These are phyloP conservation scores for Aptenodytes patagonicus DNA, from an alignment of 2,113 vertebrate species.

Conservation along the genomic window DNA sequence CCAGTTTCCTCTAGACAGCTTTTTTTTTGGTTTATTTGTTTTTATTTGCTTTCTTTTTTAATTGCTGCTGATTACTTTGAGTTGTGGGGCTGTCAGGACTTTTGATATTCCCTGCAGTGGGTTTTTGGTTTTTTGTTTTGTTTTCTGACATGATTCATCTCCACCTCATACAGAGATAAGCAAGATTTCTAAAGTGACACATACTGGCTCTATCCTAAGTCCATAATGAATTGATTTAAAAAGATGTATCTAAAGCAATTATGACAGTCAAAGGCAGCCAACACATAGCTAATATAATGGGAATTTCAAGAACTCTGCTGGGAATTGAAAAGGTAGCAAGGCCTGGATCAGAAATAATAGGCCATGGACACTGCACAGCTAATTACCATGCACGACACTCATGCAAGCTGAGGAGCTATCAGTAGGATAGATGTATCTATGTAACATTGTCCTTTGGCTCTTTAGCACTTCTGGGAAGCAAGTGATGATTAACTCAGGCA, in stretches of 20 bases:
- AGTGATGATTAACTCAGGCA: background rate
- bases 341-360: background rate
- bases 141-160: background rate
- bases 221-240: background rate
- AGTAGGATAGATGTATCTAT: background rate
- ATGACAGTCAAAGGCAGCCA: background rate
- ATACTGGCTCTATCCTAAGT: background rate
- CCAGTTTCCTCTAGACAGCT: background rate
- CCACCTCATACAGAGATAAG: background rate
- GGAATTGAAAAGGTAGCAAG: background rate
- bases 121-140: background rate
- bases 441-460: background rate
- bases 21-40: no score
- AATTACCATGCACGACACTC: background rate
- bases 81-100: background rate
- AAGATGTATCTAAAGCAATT: background rate
- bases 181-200: background rate
- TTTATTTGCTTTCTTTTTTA: background rate
- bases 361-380: background rate
- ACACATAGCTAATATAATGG: background rate
- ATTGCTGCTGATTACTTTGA: background rate
- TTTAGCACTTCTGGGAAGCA: background rate
- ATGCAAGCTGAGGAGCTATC: background rate
- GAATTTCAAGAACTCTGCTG: background rate
- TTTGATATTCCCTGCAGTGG: background rate